Evolutionary conservation across 1,140 invertebrate species (phyloP), one percentile per base, ranked within the genome.

Genomic region (Drosophila arawakana): DNA sequence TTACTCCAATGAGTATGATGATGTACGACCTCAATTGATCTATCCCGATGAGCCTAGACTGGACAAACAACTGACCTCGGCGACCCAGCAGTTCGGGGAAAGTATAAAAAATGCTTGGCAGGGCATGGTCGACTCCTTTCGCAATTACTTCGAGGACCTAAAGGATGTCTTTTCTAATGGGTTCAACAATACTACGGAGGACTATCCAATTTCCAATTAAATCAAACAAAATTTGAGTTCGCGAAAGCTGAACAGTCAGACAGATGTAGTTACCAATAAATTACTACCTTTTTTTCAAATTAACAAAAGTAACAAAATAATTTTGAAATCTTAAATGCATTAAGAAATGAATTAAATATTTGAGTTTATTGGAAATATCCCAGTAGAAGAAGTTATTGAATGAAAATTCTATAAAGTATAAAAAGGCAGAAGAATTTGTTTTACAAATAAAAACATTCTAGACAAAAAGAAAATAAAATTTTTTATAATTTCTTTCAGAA

Each of bases 1-100:
- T 5, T 84, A 89, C 34, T 89, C 84, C 41, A 84, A 89, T 43
- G 84, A 89, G 60, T 90, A 89, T 7, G 84, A 89, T 39, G 68
- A 81, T 47, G 84, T 89, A 58, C 75, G 84, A 1, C 85, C 84
- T 2, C 70, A 84, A 6, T 9, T 90, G 13, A 18, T 61, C 11
- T 84, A 89, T 11, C 84, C 85, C 8, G 78, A 84, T 7, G 85
- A 75, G 8, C 81, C 84, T 7, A 35, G 66, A 3, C 71, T 89
- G 59, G 85, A 90, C 50, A 78, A 65, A 9, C 75, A 73, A 6
- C 21, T 89, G 0, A 43, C 68, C 0, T 50, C 77, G 2, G 84
- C 81, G 0, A 81, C 81, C 4, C 43, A 74, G 7, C 50, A 88
- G 18, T 68, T 88, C 15, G 75, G 70, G 3, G 52, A 90, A 30